Evolutionary conservation across 2,113 vertebrate species (phyloP).

Genomic region (Brachyistius frenatus): DNA sequence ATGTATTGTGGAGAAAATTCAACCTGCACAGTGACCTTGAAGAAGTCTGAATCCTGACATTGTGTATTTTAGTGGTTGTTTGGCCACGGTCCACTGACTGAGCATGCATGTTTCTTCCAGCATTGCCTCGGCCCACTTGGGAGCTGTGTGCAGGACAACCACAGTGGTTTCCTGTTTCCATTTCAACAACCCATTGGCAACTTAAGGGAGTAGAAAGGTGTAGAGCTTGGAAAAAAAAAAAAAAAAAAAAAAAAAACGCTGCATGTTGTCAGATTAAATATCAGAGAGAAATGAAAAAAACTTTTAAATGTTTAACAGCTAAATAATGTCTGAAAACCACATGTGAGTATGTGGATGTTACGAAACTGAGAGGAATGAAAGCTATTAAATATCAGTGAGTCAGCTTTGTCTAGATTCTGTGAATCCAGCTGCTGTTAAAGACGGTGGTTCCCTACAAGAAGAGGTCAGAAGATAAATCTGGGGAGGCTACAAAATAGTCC

Average conservation of each 20-base stretch:
- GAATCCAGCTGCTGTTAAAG: not conserved
- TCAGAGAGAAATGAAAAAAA: not conserved
- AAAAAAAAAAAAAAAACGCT: not conserved
- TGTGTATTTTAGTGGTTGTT: slow-evolving; percentile 15
- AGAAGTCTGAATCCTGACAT: not conserved
- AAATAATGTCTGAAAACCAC: no score
- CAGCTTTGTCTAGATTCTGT: slow-evolving; percentile 6
- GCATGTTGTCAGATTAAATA: not conserved
- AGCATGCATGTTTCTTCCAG: slow-evolving; percentile 18
- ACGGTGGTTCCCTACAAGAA: not conserved
- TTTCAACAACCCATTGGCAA: not conserved
- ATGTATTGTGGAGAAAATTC: not conserved
- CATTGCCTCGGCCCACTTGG: not conserved
- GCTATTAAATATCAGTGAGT: not conserved
- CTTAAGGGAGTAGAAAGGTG: not conserved
- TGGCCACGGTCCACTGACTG: not conserved
- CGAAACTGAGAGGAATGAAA: not conserved
- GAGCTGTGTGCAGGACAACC: slow-evolving; percentile 4
- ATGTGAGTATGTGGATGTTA: not conserved
- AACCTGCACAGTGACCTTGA: slow-evolving; percentile 26
- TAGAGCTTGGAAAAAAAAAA: not conserved
- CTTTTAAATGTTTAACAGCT: not conserved
- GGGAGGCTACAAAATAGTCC: no score
- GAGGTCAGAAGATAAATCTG: no score
- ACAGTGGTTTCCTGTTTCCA: slow-evolving; percentile 10